Conservation (phyloP, 1,140 invertebrate species). For the Neodiprion fabricii region DNA sequence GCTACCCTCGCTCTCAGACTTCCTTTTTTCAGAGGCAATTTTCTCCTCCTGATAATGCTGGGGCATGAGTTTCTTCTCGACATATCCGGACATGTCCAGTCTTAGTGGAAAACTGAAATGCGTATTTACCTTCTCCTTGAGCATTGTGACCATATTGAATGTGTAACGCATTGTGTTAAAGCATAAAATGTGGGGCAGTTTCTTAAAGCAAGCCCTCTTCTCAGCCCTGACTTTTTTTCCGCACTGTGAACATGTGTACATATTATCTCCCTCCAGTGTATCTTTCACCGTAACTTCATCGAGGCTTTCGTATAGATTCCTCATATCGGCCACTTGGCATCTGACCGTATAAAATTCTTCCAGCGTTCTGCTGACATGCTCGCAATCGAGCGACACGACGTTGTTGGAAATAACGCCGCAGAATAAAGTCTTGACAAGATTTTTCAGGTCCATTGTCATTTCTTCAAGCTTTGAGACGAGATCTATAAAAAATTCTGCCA, state of each 20-base stretch:
- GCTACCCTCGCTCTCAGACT: slow-evolving; percentile 54
- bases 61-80: slow-evolving; percentile 92
- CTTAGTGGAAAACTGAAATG: slow-evolving; percentile 96
- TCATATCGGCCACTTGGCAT: slow-evolving; percentile 95
- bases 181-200: slow-evolving; percentile 90
- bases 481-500: slow-evolving; percentile 98
- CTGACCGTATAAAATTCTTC: slow-evolving; percentile 97
- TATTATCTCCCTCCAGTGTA: slow-evolving; percentile 95
- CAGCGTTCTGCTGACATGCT: slow-evolving; percentile 90
- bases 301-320: slow-evolving; percentile 92
- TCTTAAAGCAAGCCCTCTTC: slow-evolving; percentile 94
- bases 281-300: slow-evolving; percentile 97
- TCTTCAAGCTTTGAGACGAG: slow-evolving; percentile 95
- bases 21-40: slow-evolving; percentile 50
- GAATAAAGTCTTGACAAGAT: slow-evolving; percentile 89
- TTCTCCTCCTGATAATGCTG: slow-evolving; percentile 78
- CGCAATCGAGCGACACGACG: slow-evolving; percentile 92
- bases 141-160: slow-evolving; percentile 97
- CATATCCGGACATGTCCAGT: slow-evolving; percentile 93
- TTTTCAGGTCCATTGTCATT: slow-evolving; percentile 91
- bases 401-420: slow-evolving; percentile 94
- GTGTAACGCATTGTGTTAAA: slow-evolving; percentile 99
- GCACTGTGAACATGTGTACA: slow-evolving; percentile 96
- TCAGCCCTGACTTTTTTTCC: slow-evolving; percentile 93
- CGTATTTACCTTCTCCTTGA: slow-evolving; percentile 96